Conservation (phyloP, 2,113 vertebrate genomes). For the Phalacrocorax pelagicus region DNA sequence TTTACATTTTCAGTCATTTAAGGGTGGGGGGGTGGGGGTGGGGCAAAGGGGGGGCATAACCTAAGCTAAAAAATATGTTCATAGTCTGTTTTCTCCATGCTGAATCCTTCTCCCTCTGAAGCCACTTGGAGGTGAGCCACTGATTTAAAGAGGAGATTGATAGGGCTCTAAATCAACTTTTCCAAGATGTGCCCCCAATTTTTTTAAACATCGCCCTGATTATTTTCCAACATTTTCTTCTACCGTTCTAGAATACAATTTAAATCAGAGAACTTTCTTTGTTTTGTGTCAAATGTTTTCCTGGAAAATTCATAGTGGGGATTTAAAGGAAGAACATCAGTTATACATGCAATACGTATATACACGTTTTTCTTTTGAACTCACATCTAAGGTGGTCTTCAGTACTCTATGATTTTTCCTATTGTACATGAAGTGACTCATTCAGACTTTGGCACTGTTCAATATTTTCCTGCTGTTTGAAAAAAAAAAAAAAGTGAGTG, state of each 20-base stretch:
- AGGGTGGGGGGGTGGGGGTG: background rate
- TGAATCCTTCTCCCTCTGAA: background rate
- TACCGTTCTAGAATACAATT: background rate
- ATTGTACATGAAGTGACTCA: constrained; percentile 15
- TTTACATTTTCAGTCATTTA: background rate
- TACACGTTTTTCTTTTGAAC: background rate
- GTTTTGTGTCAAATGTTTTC: constrained; percentile 16
- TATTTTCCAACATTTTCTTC: constrained; percentile 15
- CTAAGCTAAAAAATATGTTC: background rate
- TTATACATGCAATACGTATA: background rate
- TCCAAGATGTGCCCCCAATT: background rate
- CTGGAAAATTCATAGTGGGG: constrained; percentile 23
- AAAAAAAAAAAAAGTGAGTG: background rate
- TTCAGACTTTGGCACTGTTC: constrained; percentile 29
- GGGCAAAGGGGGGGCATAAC: no score
- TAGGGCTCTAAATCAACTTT: background rate
- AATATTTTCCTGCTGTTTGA: constrained; percentile 43
- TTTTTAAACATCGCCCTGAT: background rate
- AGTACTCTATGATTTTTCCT: constrained; percentile 11
- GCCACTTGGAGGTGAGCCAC: background rate
- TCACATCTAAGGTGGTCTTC: constrained; percentile 5
- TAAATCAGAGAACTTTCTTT: constrained; percentile 33
- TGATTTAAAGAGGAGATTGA: background rate
- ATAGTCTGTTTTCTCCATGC: background rate
- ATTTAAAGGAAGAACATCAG: constrained; percentile 46